Conservation (phyloP, 2,797 vertebrate genomes). For the Hephaestus fuliginosus region DNA sequence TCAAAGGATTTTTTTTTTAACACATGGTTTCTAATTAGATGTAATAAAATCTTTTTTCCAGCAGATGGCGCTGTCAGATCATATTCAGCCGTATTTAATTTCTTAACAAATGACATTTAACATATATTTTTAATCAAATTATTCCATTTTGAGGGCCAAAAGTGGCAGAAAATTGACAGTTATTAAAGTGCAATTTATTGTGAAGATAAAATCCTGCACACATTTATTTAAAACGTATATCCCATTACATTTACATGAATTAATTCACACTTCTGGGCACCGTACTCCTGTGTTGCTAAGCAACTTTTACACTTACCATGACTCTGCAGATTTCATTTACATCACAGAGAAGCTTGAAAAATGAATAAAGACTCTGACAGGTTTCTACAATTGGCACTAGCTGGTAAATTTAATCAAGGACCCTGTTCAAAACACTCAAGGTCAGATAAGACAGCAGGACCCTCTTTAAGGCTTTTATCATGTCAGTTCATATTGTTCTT, state of each 20-base stretch:
- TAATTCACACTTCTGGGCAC: background rate
- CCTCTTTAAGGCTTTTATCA: background rate
- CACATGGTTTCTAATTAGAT: background rate
- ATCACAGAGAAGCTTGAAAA: background rate
- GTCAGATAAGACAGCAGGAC: background rate
- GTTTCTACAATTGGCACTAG: no score
- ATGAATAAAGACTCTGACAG: background rate
- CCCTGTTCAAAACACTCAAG: background rate
- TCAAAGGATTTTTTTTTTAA: background rate
- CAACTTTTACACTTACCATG: constrained; percentile 5
- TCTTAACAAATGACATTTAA: no score
- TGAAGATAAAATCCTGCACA: background rate
- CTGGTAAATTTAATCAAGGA: background rate
- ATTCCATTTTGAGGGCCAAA: background rate
- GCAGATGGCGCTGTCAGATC: constrained; percentile 52
- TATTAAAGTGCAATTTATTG: background rate
- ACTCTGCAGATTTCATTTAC: background rate
- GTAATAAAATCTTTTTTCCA: background rate
- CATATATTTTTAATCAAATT: background rate
- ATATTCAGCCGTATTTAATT: background rate
- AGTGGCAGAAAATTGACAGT: background rate
- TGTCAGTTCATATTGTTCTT: background rate
- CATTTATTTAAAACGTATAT: background rate
- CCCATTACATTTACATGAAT: background rate
- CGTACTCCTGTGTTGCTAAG: constrained; percentile 2